A percentile compares a stretch with the other conserved stretches of the same genome.
Evolutionary conservation across 2,113 vertebrate genomes (phyloP).

Genomic region (Propithecus coquereli): DNA sequence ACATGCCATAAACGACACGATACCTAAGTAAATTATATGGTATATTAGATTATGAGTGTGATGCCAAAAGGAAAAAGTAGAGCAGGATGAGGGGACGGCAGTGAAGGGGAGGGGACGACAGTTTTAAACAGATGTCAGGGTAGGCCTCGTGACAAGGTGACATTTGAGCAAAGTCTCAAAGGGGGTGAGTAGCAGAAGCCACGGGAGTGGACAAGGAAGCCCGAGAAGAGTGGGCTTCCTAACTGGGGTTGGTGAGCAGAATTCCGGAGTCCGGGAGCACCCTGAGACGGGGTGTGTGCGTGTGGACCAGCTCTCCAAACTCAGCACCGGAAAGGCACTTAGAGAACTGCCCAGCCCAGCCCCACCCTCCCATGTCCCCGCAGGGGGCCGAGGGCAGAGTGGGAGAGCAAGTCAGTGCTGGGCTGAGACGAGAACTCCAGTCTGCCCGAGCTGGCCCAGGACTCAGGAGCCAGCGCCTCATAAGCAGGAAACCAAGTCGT

Average conservation of each 20-base stretch:
- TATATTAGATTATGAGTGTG: not conserved
- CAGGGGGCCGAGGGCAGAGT: not conserved
- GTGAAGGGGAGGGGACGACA: not conserved
- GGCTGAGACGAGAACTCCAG: not conserved
- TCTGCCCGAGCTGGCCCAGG: not conserved
- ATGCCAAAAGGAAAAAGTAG: not conserved
- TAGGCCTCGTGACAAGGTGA: not conserved
- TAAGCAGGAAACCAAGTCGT: not conserved
- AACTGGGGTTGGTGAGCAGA: not conserved
- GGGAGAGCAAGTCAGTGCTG: not conserved
- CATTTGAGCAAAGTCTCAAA: not conserved
- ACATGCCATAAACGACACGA: not conserved
- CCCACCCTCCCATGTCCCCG: not conserved
- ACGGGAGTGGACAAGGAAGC: not conserved
- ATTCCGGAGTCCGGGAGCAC: accelerated
- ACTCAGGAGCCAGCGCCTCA: not conserved
- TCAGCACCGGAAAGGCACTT: not conserved
- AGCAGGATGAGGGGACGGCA: not conserved
- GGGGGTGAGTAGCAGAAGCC: not conserved
- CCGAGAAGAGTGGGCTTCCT: not conserved
- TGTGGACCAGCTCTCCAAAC: not conserved
- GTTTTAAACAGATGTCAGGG: not conserved
- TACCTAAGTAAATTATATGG: not conserved
- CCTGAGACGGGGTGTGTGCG: not conserved
- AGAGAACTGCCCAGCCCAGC: not conserved